Conservation (phyloP, 1,140 invertebrate genomes). For the Eupristina koningsbergeri region DNA sequence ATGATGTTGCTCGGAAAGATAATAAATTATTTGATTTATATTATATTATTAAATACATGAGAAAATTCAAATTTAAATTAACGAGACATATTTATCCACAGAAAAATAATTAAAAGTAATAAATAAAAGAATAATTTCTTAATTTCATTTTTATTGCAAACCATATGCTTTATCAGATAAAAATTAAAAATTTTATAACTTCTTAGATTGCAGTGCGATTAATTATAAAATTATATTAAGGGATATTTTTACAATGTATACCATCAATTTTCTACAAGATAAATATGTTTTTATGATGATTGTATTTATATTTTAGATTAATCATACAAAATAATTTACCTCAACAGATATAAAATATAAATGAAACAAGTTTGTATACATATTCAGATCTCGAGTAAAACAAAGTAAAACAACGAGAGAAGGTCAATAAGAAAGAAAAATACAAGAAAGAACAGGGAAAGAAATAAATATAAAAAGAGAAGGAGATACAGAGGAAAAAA, state of each 20-base stretch:
- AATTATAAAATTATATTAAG: neutral
- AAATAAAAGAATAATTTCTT: too few species aligned
- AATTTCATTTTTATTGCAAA: too few species aligned
- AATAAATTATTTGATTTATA: too few species aligned
- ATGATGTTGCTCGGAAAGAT: too few species aligned
- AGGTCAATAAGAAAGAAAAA: neutral
- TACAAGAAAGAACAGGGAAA: neutral
- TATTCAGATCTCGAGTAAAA: neutral
- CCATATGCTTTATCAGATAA: too few species aligned
- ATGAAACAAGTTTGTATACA: neutral
- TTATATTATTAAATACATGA: too few species aligned
- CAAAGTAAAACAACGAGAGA: neutral
- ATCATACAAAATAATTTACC: neutral
- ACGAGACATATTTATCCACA: too few species aligned
- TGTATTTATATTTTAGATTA: neutral
- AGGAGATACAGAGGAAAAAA: neutral
- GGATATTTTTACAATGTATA: neutral
- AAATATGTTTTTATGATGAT: neutral
- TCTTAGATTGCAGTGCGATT: too few species aligned
- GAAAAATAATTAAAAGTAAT: too few species aligned
- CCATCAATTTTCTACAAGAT: neutral
- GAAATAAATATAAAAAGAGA: slow-evolving; percentile 15
- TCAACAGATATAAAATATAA: neutral
- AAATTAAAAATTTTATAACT: too few species aligned
- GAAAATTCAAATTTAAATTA: too few species aligned